A percentile compares a stretch with the other conserved stretches of the same genome.
phyloP scores from a whole-genome alignment of 2,888 invertebrate species.

The Anorthoa munda region DNA sequence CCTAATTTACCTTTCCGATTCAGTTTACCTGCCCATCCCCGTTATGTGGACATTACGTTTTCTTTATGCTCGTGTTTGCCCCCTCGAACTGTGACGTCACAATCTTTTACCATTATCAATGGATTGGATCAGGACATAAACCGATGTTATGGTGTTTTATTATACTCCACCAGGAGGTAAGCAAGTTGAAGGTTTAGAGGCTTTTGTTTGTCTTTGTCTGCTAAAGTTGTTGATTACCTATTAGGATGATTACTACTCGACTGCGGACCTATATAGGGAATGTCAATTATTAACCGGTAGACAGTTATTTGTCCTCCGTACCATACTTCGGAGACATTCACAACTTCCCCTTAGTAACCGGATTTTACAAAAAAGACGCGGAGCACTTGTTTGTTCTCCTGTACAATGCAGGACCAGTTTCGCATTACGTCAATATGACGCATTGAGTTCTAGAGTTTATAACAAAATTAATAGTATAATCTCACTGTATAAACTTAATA shows the following conservation, averaged over 20 bases:
- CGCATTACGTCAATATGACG: too few relatives aligned
- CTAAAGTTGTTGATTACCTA: neutral
- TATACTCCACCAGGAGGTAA: neutral
- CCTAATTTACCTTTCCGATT: neutral
- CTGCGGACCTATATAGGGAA: too few relatives aligned
- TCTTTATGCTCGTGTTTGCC: slow-evolving; percentile 38
- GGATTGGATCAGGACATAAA: slow-evolving; percentile 12
- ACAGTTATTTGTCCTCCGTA: too few relatives aligned
- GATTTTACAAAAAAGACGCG: too few relatives aligned
- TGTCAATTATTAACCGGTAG: too few relatives aligned
- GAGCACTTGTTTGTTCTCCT: too few relatives aligned
- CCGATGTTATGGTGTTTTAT: neutral
- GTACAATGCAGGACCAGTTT: too few relatives aligned
- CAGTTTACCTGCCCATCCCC: neutral
- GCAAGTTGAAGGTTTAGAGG: neutral
- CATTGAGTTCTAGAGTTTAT: too few relatives aligned
- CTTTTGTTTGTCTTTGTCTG: neutral
- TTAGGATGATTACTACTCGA: neutral
- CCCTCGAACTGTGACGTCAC: slow-evolving; percentile 11
- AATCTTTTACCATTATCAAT: slow-evolving; percentile 19
- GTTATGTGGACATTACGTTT: slow-evolving; percentile 10
- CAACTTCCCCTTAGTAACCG: too few relatives aligned
- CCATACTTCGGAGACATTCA: too few relatives aligned
- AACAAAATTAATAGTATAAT: too few relatives aligned
- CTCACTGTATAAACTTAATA: too few relatives aligned